Evolutionary conservation across 2,113 vertebrate species (phyloP).

Genomic region (Lophotis ruficrista): DNA sequence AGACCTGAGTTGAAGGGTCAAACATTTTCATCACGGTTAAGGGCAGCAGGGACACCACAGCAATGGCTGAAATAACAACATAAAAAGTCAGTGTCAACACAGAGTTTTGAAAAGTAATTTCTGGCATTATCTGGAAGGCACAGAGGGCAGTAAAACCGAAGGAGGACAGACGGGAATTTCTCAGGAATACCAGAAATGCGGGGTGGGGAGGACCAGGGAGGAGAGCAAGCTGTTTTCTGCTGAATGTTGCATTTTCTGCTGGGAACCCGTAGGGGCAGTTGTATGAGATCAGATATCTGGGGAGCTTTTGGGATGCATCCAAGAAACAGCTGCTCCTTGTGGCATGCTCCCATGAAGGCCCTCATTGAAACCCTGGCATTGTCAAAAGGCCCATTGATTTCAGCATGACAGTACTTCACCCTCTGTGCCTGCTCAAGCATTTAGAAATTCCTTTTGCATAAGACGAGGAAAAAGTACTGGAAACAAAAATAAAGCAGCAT

Average conservation of each 20-base stretch:
- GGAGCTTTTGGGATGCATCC: background rate
- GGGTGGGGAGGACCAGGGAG: background rate
- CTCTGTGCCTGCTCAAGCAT: background rate
- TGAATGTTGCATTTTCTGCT: background rate
- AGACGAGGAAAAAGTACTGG: background rate
- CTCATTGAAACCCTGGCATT: background rate
- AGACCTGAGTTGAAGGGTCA: background rate
- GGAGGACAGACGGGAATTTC: background rate
- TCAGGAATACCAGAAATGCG: background rate
- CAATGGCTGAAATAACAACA: background rate
- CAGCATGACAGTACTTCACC: background rate
- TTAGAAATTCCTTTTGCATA: background rate
- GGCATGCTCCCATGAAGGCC: background rate
- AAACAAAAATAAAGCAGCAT: background rate
- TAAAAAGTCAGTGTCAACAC: background rate
- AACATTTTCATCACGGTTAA: background rate
- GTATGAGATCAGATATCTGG: background rate
- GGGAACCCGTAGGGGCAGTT: background rate
- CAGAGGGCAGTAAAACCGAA: background rate
- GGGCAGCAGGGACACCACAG: background rate
- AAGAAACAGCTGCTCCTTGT: conserved; percentile 6
- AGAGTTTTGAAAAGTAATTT: background rate
- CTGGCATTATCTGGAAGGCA: background rate
- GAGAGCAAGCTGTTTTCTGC: background rate
- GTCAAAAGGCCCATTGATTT: conserved; percentile 2